These are phyloP conservation scores for Dysidea cf. avara DNA, from an alignment of 37 sponge, comb jelly and placozoan genomes.

Conservation along the genomic window DNA sequence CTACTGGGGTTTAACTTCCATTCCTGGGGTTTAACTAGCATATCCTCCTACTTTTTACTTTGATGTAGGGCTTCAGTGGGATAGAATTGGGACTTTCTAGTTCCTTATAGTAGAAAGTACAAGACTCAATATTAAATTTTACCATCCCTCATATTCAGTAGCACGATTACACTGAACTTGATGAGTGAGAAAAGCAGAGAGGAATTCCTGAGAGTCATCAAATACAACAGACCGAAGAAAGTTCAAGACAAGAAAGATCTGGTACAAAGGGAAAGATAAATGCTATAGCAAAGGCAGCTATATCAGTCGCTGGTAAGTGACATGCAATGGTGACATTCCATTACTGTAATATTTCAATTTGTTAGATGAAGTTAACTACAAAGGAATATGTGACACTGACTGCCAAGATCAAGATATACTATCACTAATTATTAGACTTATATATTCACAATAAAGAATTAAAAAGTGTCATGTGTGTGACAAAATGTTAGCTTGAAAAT, in stretches of 20 bases:
- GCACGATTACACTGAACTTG: conserved; percentile 89
- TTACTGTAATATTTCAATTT: not conserved
- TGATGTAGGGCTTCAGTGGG: too few species aligned
- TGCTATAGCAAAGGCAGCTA: conserved; percentile 5
- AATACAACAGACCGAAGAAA: conserved; percentile 75
- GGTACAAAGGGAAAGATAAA: conserved; percentile 19
- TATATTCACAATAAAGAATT: too few species aligned
- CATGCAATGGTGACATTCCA: not conserved
- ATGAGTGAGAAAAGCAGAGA: conserved; percentile 97
- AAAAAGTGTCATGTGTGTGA: too few species aligned
- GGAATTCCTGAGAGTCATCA: conserved; percentile 76
- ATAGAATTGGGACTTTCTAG: too few species aligned
- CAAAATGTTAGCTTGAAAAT: too few species aligned
- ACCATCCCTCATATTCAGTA: conserved; percentile 89
- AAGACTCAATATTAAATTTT: too few species aligned
- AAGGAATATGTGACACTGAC: conserved; percentile 57
- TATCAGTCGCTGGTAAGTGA: not conserved
- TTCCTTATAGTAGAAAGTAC: too few species aligned
- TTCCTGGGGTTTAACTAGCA: too few species aligned
- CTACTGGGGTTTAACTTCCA: too few species aligned
- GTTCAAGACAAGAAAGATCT: conserved; percentile 95
- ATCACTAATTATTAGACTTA: too few species aligned
- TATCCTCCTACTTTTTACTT: too few species aligned
- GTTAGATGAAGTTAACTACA: conserved; percentile 1
- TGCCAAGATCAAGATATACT: conserved; percentile 61